Base-by-base conservation (phyloP, 2,113 vertebrate species). In the Colius striatus region DNA sequence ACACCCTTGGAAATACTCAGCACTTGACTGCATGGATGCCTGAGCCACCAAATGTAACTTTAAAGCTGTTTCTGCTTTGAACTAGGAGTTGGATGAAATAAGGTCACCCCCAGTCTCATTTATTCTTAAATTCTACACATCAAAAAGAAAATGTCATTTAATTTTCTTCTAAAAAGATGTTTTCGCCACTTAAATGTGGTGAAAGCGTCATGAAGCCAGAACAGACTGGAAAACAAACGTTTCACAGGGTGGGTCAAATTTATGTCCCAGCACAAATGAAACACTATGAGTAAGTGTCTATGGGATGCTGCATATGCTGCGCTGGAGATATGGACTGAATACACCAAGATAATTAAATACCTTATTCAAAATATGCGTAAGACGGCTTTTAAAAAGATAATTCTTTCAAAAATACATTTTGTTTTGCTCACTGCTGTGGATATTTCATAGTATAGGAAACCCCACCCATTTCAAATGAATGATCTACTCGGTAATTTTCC, bases 391-490 rank as follows among this genome's bases (percentile, higher is more conserved):
- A 89, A 79, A 58, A 82, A 87, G 16, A 6, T 32, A 81, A 63
- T 34, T 62, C 11, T 57, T 79, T 65, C 16, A 74, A 66, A 90
- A 77, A 10, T 6, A 10, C 18, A 41, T 68, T 84, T 63, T 66
- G n/a, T 58, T 94, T 63, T 79, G 27, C 87, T 85, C n/a, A 21
- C 34, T 43, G 34, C 18, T 8, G 60, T 2, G 9, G 29, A 7
- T 65, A 87, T 75, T 65, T 94, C 57, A 73, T 3, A 89, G 48
- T 34, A 75, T 18, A 89, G n/a, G 73, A 95, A 89, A 78, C 54
- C 47, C 76, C 60, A 77, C 55, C 63, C 60, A 74, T 84, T 80
- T 92, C 58, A 92, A 92, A 90, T 79, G 58, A 89, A 84, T 43
- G 27, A 83, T 60, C 43, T 78, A 67, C 65, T 81, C 38, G 4